These are phyloP conservation scores for Drosophila rellima DNA, from an alignment of 2,888 invertebrate genomes.

Conservation along the genomic window DNA sequence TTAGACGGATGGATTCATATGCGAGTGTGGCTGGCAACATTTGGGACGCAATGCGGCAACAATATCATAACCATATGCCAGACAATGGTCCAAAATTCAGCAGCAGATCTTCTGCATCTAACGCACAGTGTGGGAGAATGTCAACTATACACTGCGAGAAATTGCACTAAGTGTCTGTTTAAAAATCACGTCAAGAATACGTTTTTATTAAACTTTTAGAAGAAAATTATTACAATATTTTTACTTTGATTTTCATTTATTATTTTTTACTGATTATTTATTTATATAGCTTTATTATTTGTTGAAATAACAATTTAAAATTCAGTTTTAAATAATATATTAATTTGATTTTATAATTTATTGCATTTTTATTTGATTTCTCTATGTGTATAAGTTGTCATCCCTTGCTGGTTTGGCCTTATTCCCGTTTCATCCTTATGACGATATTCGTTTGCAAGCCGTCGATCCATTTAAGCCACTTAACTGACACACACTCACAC, in stretches of 20 bases:
- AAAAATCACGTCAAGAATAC: too few species aligned
- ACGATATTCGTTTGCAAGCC: conserved; percentile 59
- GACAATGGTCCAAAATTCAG: conserved; percentile 23
- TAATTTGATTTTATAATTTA: too few species aligned
- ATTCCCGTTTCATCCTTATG: conserved; percentile 47
- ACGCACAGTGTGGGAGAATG: conserved; percentile 53
- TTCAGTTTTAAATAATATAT: too few species aligned
- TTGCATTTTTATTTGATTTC: too few species aligned
- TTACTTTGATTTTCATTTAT: too few species aligned
- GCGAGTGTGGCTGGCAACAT: conserved; percentile 56
- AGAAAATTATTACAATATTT: too few species aligned
- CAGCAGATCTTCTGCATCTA: conserved; percentile 21
- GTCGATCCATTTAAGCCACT: conserved; percentile 76
- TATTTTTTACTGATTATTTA: too few species aligned
- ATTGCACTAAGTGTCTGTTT: too few species aligned
- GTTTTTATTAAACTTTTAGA: too few species aligned
- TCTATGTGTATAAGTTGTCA: conserved; percentile 25
- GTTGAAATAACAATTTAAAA: too few species aligned
- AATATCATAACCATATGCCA: conserved; percentile 78
- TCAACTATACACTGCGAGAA: conserved; percentile 27
- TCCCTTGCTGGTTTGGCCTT: conserved; percentile 4
- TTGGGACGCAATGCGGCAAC: conserved; percentile 46
- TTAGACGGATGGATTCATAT: conserved; percentile 73
- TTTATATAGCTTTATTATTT: too few species aligned
- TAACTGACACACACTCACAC: conserved; percentile 58